Base-by-base conservation (phyloP, 2,888 invertebrate species). In the Drosophila kuntzei region DNA sequence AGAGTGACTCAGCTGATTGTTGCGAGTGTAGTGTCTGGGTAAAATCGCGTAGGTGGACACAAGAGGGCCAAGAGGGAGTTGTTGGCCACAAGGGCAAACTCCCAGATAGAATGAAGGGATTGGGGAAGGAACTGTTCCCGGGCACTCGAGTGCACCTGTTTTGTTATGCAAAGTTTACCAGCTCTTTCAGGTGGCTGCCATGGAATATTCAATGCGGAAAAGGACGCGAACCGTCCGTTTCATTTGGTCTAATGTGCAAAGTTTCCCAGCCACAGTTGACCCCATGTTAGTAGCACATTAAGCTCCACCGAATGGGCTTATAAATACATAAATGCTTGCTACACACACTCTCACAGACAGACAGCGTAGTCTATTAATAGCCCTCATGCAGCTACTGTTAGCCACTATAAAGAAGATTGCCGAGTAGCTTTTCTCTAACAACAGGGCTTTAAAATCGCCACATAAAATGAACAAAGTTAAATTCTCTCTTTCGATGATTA, bases 111-210 rank as follows among this genome's bases (percentile, higher is more conserved):
- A 6, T n/a, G 6, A 5, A 14, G 4, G 36, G 2, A 14, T 6
- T 16, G 43, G 37, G 11, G 6, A 1, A 0, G 18, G 20, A 11
- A 32, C 41, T n/a, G 20, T 34, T 16, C 7, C 50, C 20, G 67
- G 29, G 57, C 65, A 66, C 76, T 66, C 50, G 62, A 67, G 76
- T 66, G 73, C 83, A 80, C 83, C 80, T 85, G 81, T 69, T 86
- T 85, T 73, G 76, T 66, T 77, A 82, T 82, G 81, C 86, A 85
- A 80, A 80, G 79, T 80, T 76, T 67, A 46, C 66, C 73, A 53
- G 53, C 62, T 75, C 77, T 74, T 58, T 74, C 73, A 80, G 80
- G 44, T 74, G 71, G 71, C 67, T 71, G 61, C 60, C 65, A 66
- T 69, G 68, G 69, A 79, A 78, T 78, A 75, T 69, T 71, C 68